Conservation (phyloP, 2,113 vertebrate genomes). For the Marmota flaviventris region DNA sequence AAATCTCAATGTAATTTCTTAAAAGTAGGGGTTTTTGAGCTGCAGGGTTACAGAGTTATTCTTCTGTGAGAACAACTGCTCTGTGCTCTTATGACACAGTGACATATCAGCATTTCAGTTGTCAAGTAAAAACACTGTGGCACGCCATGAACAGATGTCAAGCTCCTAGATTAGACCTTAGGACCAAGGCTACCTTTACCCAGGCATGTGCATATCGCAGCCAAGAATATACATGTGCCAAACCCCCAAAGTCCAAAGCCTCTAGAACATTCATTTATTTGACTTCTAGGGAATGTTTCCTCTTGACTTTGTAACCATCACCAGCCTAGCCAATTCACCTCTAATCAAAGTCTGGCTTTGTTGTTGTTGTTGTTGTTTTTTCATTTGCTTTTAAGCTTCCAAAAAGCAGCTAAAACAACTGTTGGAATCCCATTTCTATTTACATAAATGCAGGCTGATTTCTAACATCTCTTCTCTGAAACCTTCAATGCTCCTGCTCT, state of each 20-base stretch:
- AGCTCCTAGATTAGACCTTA: neutral
- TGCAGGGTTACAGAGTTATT: neutral
- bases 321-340: neutral
- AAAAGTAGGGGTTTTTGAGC: slow-evolving; percentile 18
- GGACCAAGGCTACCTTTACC: neutral
- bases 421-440: neutral
- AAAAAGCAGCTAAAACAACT: neutral
- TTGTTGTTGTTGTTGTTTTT: neutral
- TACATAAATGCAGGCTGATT: neutral
- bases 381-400: neutral
- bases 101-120: neutral
- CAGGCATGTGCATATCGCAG: neutral
- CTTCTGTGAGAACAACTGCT: neutral
- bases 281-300: neutral
- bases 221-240: neutral
- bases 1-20: slow-evolving; percentile 45
- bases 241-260: neutral
- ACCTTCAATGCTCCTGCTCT: neutral
- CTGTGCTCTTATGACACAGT: neutral
- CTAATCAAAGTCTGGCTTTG: neutral
- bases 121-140: neutral
- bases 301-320: neutral
- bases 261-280: neutral
- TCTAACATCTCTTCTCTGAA: neutral
- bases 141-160: neutral